Evolutionary conservation across 2,797 vertebrate genomes (phyloP).

Genomic region (Bradypodion ventrale): DNA sequence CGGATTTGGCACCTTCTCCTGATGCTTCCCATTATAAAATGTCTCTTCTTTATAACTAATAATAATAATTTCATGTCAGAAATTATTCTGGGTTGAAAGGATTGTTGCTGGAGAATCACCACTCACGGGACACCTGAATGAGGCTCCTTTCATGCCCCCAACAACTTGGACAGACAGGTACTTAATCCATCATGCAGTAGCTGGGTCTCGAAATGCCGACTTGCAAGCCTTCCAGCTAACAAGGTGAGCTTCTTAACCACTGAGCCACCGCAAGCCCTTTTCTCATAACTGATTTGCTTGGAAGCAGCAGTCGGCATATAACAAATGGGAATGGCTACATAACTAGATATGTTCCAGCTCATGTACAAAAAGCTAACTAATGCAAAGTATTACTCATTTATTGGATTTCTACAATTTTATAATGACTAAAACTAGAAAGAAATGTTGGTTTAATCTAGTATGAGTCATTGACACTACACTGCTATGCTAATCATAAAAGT

Average conservation of each 20-base stretch:
- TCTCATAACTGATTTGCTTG: not conserved
- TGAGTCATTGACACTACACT: not conserved
- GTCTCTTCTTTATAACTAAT: not conserved
- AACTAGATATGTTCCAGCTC: not conserved
- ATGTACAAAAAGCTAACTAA: not conserved
- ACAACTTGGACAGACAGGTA: too few relatives aligned
- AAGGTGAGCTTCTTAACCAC: too few relatives aligned
- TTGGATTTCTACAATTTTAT: not conserved
- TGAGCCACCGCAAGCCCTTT: too few relatives aligned
- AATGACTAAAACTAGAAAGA: not conserved
- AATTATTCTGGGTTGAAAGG: too few relatives aligned
- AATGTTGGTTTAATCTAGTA: not conserved
- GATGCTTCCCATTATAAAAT: not conserved
- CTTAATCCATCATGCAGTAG: too few relatives aligned
- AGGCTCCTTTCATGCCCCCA: too few relatives aligned
- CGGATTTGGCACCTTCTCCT: not conserved
- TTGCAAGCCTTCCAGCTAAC: too few relatives aligned
- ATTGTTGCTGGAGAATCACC: too few relatives aligned
- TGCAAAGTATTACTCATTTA: not conserved
- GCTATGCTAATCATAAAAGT: not conserved
- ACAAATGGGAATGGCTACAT: not conserved
- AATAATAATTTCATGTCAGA: too few relatives aligned
- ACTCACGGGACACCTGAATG: too few relatives aligned
- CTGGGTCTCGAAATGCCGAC: too few relatives aligned
- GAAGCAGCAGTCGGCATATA: too few relatives aligned